Evolutionary conservation across 2,888 invertebrate genomes (phyloP).

Genomic region (Volucella inanis): DNA sequence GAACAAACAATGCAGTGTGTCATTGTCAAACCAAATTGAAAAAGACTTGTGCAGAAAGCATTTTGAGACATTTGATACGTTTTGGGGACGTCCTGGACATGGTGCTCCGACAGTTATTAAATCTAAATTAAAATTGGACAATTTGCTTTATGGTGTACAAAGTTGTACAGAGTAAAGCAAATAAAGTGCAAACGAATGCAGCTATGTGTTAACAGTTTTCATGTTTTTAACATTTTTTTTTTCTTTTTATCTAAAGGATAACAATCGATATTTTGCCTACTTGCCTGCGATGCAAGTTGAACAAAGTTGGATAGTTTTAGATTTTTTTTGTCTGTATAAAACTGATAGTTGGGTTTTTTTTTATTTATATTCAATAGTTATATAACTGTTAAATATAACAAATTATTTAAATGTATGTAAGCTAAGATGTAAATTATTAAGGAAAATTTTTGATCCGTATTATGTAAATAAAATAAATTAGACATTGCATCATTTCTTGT

Average conservation of each 20-base stretch:
- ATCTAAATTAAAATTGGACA: constrained; percentile 82
- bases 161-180: constrained; percentile 78
- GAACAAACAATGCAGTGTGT: constrained; percentile 83
- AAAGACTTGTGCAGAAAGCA: constrained; percentile 87
- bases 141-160: constrained; percentile 82
- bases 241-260: constrained; percentile 22
- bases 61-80: constrained; percentile 89
- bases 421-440: neutral
- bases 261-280: constrained; percentile 79
- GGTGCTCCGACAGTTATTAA: constrained; percentile 81
- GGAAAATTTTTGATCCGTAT: neutral
- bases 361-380: constrained; percentile 2
- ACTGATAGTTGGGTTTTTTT: neutral
- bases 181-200: constrained; percentile 74
- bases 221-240: neutral
- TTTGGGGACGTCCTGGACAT: constrained; percentile 92
- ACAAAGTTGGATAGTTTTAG: constrained; percentile 77
- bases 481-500: too few relatives aligned
- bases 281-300: constrained; percentile 80
- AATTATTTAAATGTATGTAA: too few relatives aligned
- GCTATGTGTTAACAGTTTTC: neutral
- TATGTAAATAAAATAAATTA: neutral
- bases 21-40: constrained; percentile 83
- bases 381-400: neutral
- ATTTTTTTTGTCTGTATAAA: neutral